Evolutionary conservation across 2,888 invertebrate genomes (phyloP).

Genomic region (Chymomyza procnemis): DNA sequence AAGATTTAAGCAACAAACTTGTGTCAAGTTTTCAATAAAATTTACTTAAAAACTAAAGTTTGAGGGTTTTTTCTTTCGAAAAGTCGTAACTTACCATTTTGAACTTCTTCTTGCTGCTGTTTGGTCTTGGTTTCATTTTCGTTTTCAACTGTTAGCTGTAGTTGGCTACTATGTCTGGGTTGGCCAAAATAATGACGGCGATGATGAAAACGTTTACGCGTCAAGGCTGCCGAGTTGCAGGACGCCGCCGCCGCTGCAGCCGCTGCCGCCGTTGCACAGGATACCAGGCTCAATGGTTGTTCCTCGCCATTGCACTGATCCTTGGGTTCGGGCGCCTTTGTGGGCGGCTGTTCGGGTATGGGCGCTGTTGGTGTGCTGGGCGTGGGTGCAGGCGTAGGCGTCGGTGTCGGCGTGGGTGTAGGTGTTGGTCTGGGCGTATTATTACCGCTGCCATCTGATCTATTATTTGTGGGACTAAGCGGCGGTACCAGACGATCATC

Average conservation of each 20-base stretch:
- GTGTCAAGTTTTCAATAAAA: neutral
- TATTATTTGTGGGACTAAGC: conserved; percentile 79
- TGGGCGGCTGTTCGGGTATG: conserved; percentile 27
- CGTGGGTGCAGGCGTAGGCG: conserved; percentile 7
- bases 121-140: conserved; percentile 23
- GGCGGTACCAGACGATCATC: conserved; percentile 82
- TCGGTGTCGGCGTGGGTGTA: conserved; percentile 17
- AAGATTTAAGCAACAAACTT: conserved; percentile 50
- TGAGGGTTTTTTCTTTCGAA: neutral
- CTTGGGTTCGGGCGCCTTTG: conserved; percentile 52
- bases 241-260: too few relatives aligned
- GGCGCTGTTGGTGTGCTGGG: conserved; percentile 28
- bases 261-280: too few relatives aligned
- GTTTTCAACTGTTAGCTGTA: conserved; percentile 21
- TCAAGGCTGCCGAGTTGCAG: conserved; percentile 55
- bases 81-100: conserved; percentile 62
- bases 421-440: conserved; percentile 11
- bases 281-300: conserved; percentile 60
- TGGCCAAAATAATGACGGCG: conserved; percentile 75
- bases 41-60: neutral
- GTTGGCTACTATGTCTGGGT: conserved; percentile 47
- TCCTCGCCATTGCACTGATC: conserved; percentile 44
- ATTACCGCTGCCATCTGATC: neutral
- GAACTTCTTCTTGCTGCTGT: conserved; percentile 36
- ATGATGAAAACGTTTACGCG: conserved; percentile 79